Conservation (phyloP, 2,888 invertebrate species). For the Dolomedes plantarius region DNA sequence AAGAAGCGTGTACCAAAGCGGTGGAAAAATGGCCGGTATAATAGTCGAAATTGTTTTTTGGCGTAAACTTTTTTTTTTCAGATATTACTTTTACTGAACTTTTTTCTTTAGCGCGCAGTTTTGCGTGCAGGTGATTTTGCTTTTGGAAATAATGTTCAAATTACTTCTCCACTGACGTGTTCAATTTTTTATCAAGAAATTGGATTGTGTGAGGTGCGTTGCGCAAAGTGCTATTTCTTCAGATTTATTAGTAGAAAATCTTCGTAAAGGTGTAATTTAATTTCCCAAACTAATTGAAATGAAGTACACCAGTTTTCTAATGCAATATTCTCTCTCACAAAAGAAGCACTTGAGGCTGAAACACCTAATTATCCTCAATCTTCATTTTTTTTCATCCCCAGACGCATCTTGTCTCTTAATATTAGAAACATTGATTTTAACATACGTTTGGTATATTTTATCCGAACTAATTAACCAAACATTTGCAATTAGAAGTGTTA, state of each 20-base stretch:
- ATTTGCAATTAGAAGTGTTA: no score
- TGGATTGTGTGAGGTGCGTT: neutral
- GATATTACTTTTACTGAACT: conserved; percentile 53
- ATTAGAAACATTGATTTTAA: no score
- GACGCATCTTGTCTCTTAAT: no score
- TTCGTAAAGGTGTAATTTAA: neutral
- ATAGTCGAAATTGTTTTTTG: conserved; percentile 70
- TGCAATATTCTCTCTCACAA: no score
- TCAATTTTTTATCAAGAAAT: conserved; percentile 53
- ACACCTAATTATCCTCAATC: no score
- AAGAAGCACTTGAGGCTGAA: no score
- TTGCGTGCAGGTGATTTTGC: conserved; percentile 65
- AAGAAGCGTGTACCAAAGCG: conserved; percentile 62
- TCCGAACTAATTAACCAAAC: no score
- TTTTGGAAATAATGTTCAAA: conserved; percentile 68
- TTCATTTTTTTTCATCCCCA: no score
- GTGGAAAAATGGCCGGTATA: conserved; percentile 70
- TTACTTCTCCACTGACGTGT: conserved; percentile 58
- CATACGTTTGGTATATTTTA: no score
- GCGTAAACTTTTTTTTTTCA: conserved; percentile 51
- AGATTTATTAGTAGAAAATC: conserved; percentile 1
- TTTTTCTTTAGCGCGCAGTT: conserved; percentile 56
- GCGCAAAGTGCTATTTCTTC: conserved; percentile 12
- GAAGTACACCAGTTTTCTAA: neutral
- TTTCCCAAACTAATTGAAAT: neutral